phyloP scores from a whole-genome alignment of 2,888 invertebrate species.

The Cantharis lateralis region DNA sequence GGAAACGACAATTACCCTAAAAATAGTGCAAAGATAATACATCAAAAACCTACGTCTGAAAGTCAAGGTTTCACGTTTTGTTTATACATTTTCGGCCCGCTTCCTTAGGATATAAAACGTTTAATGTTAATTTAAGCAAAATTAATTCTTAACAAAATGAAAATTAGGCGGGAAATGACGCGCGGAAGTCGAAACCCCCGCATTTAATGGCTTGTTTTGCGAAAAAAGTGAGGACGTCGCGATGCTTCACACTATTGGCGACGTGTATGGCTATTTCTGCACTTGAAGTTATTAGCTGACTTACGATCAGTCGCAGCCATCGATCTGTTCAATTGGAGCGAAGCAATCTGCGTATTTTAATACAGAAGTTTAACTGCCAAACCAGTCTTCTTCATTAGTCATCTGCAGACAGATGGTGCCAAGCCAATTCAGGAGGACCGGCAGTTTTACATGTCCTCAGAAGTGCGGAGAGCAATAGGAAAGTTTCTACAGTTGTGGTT shows the following conservation, averaged over 20 bases:
- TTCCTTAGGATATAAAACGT: not conserved
- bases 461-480: too few relatives aligned
- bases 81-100: not conserved
- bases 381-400: too few relatives aligned
- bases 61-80: not conserved
- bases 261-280: too few relatives aligned
- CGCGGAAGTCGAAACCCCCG: not conserved
- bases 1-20: not conserved
- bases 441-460: too few relatives aligned
- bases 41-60: not conserved
- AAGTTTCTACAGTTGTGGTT: too few relatives aligned
- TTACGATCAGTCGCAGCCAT: too few relatives aligned
- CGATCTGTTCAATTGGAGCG: too few relatives aligned
- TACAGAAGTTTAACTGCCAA: too few relatives aligned
- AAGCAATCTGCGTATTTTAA: too few relatives aligned
- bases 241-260: not conserved
- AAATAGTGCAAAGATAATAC: not conserved
- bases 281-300: too few relatives aligned
- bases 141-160: not conserved
- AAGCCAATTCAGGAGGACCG: too few relatives aligned
- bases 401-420: too few relatives aligned
- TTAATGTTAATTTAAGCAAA: not conserved
- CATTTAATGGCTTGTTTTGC: not conserved
- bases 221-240: not conserved
- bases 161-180: not conserved